Percentiles rank a stretch among this genome's conserved stretches.
Evolutionary conservation across 1,140 invertebrate genomes (phyloP).

Genomic region (Oedothorax gibbosus): DNA sequence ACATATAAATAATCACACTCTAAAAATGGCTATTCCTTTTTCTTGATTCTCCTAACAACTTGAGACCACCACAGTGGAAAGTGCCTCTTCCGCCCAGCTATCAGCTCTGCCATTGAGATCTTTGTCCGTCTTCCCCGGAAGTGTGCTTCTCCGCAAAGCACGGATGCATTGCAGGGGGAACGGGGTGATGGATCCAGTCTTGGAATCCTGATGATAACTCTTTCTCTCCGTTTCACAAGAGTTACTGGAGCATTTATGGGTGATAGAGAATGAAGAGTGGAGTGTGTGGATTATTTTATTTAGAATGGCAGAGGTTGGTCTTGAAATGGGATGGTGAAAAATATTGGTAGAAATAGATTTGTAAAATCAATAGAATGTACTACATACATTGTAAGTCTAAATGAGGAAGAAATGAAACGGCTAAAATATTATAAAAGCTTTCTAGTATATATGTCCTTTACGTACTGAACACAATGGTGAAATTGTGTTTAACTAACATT

Average conservation of each 20-base stretch:
- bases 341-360: neutral
- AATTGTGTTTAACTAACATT: too few species aligned
- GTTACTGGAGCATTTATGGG: neutral
- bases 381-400: too few species aligned
- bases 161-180: neutral
- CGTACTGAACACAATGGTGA: too few species aligned
- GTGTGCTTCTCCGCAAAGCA: neutral
- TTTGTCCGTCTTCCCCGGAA: slow-evolving; percentile 31
- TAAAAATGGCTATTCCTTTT: too few species aligned
- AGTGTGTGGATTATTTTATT: neutral
- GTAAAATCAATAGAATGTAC: too few species aligned
- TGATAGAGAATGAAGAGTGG: neutral
- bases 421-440: too few species aligned
- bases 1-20: too few species aligned
- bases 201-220: too few species aligned
- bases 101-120: slow-evolving; percentile 4
- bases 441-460: too few species aligned
- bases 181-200: slow-evolving; percentile 38
- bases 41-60: too few species aligned
- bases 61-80: too few species aligned
- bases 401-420: too few species aligned
- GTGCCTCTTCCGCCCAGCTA: slow-evolving; percentile 10
- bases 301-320: neutral
- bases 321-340: neutral
- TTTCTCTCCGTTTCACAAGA: neutral